These are phyloP conservation scores for Metopia argyrocephala DNA, from an alignment of 2,888 invertebrate species.

Conservation along the genomic window DNA sequence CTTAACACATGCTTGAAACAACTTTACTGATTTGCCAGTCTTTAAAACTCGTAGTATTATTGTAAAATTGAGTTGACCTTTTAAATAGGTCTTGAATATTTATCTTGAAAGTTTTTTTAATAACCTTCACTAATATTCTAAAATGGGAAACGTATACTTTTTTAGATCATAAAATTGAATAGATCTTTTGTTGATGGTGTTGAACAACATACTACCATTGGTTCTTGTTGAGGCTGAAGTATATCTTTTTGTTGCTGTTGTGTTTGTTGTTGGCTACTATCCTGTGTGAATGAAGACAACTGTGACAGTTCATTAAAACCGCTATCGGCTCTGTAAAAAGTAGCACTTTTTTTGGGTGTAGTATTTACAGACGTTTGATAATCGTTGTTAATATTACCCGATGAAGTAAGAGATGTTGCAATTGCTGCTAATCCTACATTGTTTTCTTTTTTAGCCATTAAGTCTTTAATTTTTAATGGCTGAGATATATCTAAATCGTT, in stretches of 20 bases:
- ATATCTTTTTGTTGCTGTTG: neutral
- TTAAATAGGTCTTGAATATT: too few relatives aligned
- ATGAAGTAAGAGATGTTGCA: neutral
- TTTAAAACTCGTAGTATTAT: too few relatives aligned
- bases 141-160: neutral
- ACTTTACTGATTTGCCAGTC: too few relatives aligned
- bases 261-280: neutral
- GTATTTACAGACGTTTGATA: neutral
- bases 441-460: slow-evolving; percentile 17
- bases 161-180: slow-evolving; percentile 48
- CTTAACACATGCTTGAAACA: neutral
- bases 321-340: slow-evolving; percentile 75
- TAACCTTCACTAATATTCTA: too few relatives aligned
- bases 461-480: slow-evolving; percentile 26
- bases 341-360: slow-evolving; percentile 32
- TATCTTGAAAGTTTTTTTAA: too few relatives aligned
- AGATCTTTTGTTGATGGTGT: slow-evolving; percentile 46
- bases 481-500: slow-evolving; percentile 35
- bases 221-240: neutral
- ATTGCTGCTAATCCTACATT: neutral
- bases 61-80: too few relatives aligned
- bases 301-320: slow-evolving; percentile 76
- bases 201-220: slow-evolving; percentile 43
- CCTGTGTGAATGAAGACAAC: slow-evolving; percentile 37
- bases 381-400: neutral